phyloP scores from a whole-genome alignment of 1,140 invertebrate species.

The Leucophenga varia region DNA sequence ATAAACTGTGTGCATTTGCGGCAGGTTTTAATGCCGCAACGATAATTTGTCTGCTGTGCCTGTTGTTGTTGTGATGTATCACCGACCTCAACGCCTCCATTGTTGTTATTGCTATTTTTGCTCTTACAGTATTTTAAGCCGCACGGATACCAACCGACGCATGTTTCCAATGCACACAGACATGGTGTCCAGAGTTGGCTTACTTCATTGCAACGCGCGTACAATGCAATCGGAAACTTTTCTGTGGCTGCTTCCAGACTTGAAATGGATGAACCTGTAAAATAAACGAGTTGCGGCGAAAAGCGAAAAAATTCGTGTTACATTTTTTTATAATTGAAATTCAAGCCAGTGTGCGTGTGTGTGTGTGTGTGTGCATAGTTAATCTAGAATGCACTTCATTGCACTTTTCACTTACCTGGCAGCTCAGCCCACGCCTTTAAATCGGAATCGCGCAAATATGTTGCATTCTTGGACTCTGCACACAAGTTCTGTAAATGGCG shows the following conservation, averaged over 20 bases:
- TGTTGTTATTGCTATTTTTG: constrained; percentile 47
- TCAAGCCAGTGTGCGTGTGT: no score
- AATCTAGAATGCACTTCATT: no score
- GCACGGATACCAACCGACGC: constrained; percentile 89
- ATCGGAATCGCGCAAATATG: constrained; percentile 77
- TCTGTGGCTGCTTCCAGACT: constrained; percentile 60
- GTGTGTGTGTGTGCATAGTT: not conserved
- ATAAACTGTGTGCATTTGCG: constrained; percentile 84
- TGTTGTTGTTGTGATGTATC: constrained; percentile 48
- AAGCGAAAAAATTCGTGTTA: no score
- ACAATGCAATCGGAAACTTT: constrained; percentile 60
- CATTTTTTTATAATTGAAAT: no score
- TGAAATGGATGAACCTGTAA: constrained; percentile 66
- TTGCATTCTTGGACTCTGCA: constrained; percentile 71
- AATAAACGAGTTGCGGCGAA: no score
- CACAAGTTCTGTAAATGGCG: constrained; percentile 74
- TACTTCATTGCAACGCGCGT: constrained; percentile 63
- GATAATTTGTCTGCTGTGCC: constrained; percentile 69
- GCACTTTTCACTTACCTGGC: constrained; percentile 72
- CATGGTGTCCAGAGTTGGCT: constrained; percentile 71
- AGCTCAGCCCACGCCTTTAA: constrained; percentile 73
- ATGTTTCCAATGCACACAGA: constrained; percentile 78
- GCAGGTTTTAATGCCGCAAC: constrained; percentile 95
- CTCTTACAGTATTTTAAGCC: constrained; percentile 92
- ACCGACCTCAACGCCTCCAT: no score